phyloP scores from a whole-genome alignment of 1,140 invertebrate genomes.

The Agrypnia vestita region DNA sequence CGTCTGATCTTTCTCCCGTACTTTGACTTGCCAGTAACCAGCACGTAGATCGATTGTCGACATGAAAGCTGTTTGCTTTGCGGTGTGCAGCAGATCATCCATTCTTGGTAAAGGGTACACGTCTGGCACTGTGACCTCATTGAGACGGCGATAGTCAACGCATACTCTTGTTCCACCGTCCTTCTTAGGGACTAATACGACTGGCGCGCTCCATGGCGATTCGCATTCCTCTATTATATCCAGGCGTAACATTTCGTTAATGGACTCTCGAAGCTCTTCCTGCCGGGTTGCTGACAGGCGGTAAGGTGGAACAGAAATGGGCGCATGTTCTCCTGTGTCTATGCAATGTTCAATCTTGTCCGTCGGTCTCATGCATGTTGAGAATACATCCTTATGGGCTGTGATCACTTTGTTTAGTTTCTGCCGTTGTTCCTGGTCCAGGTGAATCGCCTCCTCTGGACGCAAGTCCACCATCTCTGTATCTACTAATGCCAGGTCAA shows the following conservation, averaged over 20 bases:
- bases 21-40: conserved; percentile 65
- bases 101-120: conserved; percentile 65
- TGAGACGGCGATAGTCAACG: too few species aligned
- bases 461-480: background rate
- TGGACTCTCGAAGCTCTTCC: too few species aligned
- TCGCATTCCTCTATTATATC: too few species aligned
- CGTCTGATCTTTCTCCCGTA: conserved; percentile 61
- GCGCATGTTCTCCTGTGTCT: background rate
- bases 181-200: too few species aligned
- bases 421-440: background rate
- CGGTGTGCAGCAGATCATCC: conserved; percentile 66
- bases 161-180: too few species aligned
- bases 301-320: conserved; percentile 62
- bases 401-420: background rate
- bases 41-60: conserved; percentile 64
- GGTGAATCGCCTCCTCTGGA: background rate
- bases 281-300: conserved; percentile 58
- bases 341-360: background rate
- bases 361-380: background rate
- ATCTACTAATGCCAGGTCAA: too few species aligned
- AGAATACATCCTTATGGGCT: background rate
- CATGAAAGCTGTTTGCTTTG: conserved; percentile 63
- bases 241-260: too few species aligned
- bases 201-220: too few species aligned
- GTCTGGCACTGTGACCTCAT: too few species aligned